Evolutionary conservation across 2,888 invertebrate species (phyloP).

Genomic region (Eurois occulta): DNA sequence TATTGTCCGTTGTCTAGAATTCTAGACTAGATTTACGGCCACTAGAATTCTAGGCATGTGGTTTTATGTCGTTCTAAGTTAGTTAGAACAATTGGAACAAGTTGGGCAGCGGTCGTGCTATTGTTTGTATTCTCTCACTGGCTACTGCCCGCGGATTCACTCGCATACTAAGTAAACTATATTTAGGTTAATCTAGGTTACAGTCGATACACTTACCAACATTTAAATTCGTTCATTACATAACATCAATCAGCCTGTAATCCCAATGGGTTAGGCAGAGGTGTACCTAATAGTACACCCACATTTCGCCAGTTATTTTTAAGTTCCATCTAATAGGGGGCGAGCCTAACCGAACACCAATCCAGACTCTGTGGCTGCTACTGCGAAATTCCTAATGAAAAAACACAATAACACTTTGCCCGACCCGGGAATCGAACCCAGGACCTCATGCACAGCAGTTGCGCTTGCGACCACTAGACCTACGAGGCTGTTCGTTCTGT

Average conservation of each 20-base stretch:
- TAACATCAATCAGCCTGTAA: background rate
- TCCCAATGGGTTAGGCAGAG: background rate
- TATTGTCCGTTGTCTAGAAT: conserved; percentile 52
- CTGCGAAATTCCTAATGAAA: background rate
- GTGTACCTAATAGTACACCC: background rate
- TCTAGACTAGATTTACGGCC: conserved; percentile 54
- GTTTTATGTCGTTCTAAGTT: conserved; percentile 61
- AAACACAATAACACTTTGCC: background rate
- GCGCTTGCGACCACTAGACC: background rate
- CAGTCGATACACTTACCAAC: background rate
- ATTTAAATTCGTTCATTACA: background rate
- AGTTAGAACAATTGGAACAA: conserved; percentile 53
- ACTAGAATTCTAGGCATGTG: conserved; percentile 48
- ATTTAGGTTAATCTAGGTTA: background rate
- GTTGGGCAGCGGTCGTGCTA: conserved; percentile 34
- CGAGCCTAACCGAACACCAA: background rate
- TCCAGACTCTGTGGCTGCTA: background rate
- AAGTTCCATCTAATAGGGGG: background rate
- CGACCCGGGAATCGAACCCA: background rate
- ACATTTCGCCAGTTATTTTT: background rate
- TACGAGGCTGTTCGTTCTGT: background rate
- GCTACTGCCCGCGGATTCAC: background rate
- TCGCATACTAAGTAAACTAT: background rate
- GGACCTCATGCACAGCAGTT: background rate
- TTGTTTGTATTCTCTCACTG: conserved; percentile 27